These are phyloP conservation scores for Brenthis daphne DNA, from an alignment of 2,888 invertebrate genomes.

Conservation along the genomic window DNA sequence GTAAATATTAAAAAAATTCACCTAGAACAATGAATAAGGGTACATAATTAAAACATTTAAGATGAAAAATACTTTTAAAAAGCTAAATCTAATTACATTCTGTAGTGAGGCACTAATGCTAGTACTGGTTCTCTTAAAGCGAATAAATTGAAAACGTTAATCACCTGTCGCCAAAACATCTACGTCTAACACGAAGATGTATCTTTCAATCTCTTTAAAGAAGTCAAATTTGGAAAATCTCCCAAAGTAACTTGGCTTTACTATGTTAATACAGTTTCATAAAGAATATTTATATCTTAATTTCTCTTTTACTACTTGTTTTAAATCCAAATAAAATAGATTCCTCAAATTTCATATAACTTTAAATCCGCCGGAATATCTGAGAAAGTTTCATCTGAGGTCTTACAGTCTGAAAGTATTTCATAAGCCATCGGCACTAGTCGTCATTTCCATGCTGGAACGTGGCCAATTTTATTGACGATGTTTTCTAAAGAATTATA, in stretches of 20 bases:
- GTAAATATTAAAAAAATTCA: background rate
- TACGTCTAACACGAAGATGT: slow-evolving; percentile 32
- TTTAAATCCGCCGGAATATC: background rate
- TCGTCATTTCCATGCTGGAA: slow-evolving; percentile 37
- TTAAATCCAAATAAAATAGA: background rate
- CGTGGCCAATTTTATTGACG: slow-evolving; percentile 32
- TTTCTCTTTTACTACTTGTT: background rate
- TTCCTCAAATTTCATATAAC: background rate
- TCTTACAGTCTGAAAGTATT: slow-evolving; percentile 24
- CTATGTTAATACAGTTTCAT: background rate
- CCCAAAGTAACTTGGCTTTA: slow-evolving; percentile 3
- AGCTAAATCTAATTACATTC: background rate
- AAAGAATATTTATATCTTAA: background rate
- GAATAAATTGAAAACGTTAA: slow-evolving; percentile 40
- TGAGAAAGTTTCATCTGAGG: slow-evolving; percentile 12
- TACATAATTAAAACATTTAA: background rate
- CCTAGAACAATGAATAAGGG: background rate
- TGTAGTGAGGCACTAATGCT: slow-evolving; percentile 5
- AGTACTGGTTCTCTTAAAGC: slow-evolving; percentile 32
- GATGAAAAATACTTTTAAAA: background rate
- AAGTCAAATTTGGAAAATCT: slow-evolving; percentile 14
- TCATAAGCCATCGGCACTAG: slow-evolving; percentile 31
- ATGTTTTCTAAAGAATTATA: slow-evolving; percentile 20
- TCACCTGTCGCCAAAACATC: slow-evolving; percentile 37
- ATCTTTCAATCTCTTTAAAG: slow-evolving; percentile 29